These are phyloP conservation scores for Empis stercorea DNA, from an alignment of 2,888 invertebrate genomes.

Conservation along the genomic window DNA sequence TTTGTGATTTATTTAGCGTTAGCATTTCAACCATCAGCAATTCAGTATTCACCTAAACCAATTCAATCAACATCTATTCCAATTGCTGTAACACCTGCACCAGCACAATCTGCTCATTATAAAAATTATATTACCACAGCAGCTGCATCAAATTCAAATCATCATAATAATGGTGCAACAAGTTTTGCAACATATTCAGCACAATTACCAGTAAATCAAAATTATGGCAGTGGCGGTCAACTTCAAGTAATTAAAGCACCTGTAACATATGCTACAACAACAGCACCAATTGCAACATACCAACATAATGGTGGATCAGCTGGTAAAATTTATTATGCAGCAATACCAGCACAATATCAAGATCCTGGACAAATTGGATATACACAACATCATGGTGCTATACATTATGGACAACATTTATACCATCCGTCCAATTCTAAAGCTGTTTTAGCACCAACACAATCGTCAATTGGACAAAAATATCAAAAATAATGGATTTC, in stretches of 20 bases:
- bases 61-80: neutral
- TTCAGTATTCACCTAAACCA: neutral
- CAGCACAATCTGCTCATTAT: neutral
- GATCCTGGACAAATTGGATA: neutral
- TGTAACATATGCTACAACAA: neutral
- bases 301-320: neutral
- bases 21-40: neutral
- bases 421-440: slow-evolving; percentile 21
- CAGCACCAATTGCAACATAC: neutral
- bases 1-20: neutral
- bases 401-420: slow-evolving; percentile 30
- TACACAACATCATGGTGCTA: too few relatives aligned
- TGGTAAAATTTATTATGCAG: slow-evolving; percentile 1
- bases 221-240: neutral
- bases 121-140: neutral
- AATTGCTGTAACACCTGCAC: neutral
- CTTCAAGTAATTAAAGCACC: neutral
- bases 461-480: neutral
- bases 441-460: neutral
- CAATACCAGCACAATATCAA: slow-evolving; percentile 13
- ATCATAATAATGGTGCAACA: neutral
- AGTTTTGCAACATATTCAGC: slow-evolving; percentile 1
- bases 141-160: neutral
- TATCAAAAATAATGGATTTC: too few relatives aligned
- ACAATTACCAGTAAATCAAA: neutral